phyloP scores from a whole-genome alignment of 1,140 invertebrate species.

The Drosophila saltans region DNA sequence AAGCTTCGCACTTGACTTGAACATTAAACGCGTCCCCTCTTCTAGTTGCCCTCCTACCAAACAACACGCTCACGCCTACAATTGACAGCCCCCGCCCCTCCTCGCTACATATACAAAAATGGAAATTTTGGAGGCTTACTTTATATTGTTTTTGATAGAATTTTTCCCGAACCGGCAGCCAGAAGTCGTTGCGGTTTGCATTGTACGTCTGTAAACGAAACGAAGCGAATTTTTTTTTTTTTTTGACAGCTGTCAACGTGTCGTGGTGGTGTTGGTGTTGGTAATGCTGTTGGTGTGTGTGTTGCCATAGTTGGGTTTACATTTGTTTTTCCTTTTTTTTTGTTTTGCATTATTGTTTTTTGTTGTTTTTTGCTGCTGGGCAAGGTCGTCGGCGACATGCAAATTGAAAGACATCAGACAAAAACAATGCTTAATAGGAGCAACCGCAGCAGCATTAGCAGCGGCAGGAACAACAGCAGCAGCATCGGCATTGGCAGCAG shows the following conservation, averaged over 20 bases:
- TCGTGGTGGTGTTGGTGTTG: conserved; percentile 15
- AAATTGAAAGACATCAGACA: conserved; percentile 64
- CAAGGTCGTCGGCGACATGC: conserved; percentile 68
- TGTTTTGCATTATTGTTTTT: conserved; percentile 41
- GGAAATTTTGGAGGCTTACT: conserved; percentile 58
- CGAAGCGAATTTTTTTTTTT: conserved; percentile 21
- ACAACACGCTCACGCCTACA: not conserved
- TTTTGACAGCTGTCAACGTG: conserved; percentile 73
- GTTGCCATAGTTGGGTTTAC: conserved; percentile 57
- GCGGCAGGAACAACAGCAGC: conserved; percentile 17
- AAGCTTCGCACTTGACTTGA: conserved; percentile 75
- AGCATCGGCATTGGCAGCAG: conserved; percentile 13
- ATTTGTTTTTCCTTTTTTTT: conserved; percentile 5
- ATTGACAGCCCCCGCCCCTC: not conserved
- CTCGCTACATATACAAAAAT: conserved; percentile 18
- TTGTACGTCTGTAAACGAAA: conserved; percentile 47
- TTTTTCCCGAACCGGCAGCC: conserved; percentile 42
- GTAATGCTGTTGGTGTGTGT: conserved; percentile 21
- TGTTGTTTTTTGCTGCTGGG: conserved; percentile 23
- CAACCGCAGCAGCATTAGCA: conserved; percentile 23
- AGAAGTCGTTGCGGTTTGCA: conserved; percentile 46
- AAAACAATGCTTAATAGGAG: conserved; percentile 43
- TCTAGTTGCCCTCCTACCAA: not conserved
- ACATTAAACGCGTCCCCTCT: conserved; percentile 65
- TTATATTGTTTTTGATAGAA: conserved; percentile 38